These are phyloP conservation scores for Potamarius usumacintae DNA, from an alignment of 2,113 vertebrate species.

Conservation along the genomic window DNA sequence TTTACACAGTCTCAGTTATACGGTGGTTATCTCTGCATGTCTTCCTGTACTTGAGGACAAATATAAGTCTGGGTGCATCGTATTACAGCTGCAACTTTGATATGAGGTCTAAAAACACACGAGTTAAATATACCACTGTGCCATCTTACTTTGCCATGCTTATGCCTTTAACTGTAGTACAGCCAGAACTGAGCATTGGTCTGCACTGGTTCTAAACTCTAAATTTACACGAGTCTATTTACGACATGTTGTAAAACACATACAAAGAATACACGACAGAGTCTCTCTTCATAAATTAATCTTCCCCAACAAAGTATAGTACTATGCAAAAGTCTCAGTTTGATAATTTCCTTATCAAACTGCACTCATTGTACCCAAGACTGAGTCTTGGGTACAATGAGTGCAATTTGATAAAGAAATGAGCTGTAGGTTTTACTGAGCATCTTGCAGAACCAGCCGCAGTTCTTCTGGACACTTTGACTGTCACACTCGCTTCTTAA, in stretches of 20 bases:
- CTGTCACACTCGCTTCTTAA: too few relatives aligned
- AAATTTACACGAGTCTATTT: constrained; percentile 19
- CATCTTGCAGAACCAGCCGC: too few relatives aligned
- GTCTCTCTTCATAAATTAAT: not conserved
- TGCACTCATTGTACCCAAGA: too few relatives aligned
- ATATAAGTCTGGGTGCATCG: not conserved
- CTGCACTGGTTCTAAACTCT: not conserved
- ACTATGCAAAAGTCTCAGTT: too few relatives aligned
- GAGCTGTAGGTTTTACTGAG: too few relatives aligned
- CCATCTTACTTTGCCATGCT: not conserved
- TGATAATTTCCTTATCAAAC: too few relatives aligned
- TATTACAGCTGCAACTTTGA: not conserved
- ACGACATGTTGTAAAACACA: not conserved
- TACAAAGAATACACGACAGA: constrained; percentile 54
- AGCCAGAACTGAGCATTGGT: not conserved
- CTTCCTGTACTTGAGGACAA: not conserved
- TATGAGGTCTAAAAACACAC: constrained; percentile 18
- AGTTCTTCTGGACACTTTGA: too few relatives aligned
- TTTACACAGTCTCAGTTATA: not conserved
- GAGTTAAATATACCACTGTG: not conserved
- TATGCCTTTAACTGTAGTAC: not conserved
- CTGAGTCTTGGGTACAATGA: too few relatives aligned
- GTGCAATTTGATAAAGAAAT: too few relatives aligned
- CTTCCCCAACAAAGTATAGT: not conserved
- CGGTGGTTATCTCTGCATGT: not conserved